Evolutionary conservation across 2,888 invertebrate species (phyloP).

Genomic region (Heliconius ethilla): DNA sequence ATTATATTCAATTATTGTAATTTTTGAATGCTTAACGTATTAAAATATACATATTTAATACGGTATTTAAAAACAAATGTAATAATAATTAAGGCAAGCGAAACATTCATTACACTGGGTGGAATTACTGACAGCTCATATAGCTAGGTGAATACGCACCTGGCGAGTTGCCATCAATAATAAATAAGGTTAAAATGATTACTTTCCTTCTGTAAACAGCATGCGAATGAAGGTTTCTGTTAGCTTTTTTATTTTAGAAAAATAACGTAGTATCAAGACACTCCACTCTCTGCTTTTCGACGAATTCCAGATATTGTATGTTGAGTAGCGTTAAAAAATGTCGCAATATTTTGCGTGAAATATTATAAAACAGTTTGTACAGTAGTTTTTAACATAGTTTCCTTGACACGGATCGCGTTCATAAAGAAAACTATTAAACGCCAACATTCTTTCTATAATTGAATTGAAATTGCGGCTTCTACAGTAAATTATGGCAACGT

Average conservation of each 20-base stretch:
- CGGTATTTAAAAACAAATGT: neutral
- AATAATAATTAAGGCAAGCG: neutral
- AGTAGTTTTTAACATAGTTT: slow-evolving; percentile 19
- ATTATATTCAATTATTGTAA: too few relatives aligned
- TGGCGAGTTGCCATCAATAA: slow-evolving; percentile 1
- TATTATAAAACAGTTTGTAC: slow-evolving; percentile 9
- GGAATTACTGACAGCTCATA: slow-evolving; percentile 11
- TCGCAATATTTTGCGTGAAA: slow-evolving; percentile 11
- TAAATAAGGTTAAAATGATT: slow-evolving; percentile 2
- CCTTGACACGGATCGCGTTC: slow-evolving; percentile 28
- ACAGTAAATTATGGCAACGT: slow-evolving; percentile 14
- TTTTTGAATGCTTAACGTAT: neutral
- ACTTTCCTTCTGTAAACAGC: neutral
- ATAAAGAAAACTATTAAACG: slow-evolving; percentile 28
- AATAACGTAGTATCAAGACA: neutral
- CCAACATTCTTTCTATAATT: slow-evolving; percentile 26
- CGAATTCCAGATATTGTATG: neutral
- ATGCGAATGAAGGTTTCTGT: neutral
- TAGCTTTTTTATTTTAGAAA: neutral
- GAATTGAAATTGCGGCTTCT: slow-evolving; percentile 21
- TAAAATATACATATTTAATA: neutral
- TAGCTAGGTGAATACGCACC: slow-evolving; percentile 5
- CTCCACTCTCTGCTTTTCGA: neutral
- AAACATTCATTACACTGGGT: neutral
- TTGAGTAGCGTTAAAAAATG: neutral